Percentiles rank a stretch among this genome's conserved stretches.
phyloP scores from a whole-genome alignment of 2,797 vertebrate species.

The Rachycentron canadum region DNA sequence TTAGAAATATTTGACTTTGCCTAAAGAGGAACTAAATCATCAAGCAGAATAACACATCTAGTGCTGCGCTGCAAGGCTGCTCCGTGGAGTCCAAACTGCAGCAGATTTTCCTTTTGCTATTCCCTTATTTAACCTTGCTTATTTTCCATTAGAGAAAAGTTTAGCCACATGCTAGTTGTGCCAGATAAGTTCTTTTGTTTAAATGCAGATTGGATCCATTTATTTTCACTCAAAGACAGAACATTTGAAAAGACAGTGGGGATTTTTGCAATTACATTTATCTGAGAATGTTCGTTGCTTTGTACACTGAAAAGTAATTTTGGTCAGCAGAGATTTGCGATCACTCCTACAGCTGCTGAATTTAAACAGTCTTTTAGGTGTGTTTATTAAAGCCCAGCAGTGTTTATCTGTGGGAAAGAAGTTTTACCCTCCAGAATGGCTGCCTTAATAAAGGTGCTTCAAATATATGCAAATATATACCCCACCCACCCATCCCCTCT shows the following conservation, averaged over 20 bases:
- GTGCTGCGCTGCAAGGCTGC: slow-evolving; percentile 2
- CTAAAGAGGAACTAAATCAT: slow-evolving; percentile 60
- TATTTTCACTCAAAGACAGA: slow-evolving; percentile 58
- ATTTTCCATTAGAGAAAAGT: slow-evolving; percentile 61
- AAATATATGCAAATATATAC: slow-evolving; percentile 69
- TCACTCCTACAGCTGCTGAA: slow-evolving; percentile 64
- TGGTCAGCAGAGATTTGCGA: slow-evolving; percentile 68
- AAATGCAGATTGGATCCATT: slow-evolving; percentile 74
- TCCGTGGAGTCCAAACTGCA: slow-evolving; percentile 1
- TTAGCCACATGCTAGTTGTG: slow-evolving; percentile 54
- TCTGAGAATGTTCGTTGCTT: slow-evolving; percentile 74
- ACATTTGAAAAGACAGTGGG: slow-evolving; percentile 67
- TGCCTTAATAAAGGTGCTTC: slow-evolving; percentile 61
- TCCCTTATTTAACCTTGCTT: slow-evolving; percentile 47
- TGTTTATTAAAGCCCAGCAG: slow-evolving; percentile 66
- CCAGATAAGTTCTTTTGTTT: slow-evolving; percentile 73
- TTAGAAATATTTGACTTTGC: slow-evolving; percentile 67
- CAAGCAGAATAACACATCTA: slow-evolving; percentile 40
- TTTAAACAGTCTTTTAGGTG: slow-evolving; percentile 68
- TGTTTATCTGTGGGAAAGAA: slow-evolving; percentile 60
- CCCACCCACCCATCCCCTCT: slow-evolving; percentile 1
- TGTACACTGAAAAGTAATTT: slow-evolving; percentile 76
- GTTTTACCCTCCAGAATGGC: slow-evolving; percentile 51
- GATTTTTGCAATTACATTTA: slow-evolving; percentile 81
- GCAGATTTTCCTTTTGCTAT: slow-evolving; percentile 20